Evolutionary conservation across 2,113 vertebrate species (phyloP).

Genomic region (Lepisosteus osseus): DNA sequence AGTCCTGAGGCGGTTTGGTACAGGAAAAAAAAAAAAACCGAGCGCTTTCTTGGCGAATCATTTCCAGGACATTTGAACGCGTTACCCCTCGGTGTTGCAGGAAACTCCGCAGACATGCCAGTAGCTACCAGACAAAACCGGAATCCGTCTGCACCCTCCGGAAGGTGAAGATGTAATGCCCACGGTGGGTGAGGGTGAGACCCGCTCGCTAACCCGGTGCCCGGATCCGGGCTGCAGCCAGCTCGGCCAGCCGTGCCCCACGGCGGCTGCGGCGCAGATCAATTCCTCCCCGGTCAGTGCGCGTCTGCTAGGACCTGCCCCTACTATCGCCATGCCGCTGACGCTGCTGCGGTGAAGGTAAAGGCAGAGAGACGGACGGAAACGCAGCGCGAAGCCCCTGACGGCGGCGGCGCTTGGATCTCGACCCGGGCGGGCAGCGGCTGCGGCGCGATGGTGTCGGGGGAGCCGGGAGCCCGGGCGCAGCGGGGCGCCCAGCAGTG

Average conservation of each 20-base stretch:
- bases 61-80: constrained; percentile 2
- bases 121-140: background rate
- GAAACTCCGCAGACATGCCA: constrained; percentile 1
- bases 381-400: no score
- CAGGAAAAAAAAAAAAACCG: background rate
- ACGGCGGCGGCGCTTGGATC: no score
- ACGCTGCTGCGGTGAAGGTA: background rate
- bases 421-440: no score
- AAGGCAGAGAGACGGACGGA: no score
- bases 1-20: background rate
- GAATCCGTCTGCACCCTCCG: background rate
- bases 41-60: background rate
- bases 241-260: background rate
- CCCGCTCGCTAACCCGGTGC: no score
- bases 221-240: no score
- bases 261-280: constrained; percentile 8
- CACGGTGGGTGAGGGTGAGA: no score
- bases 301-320: background rate
- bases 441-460: no score
- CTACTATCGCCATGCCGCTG: constrained; percentile 9
- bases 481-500: no score
- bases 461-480: no score
- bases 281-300: background rate
- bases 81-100: background rate
- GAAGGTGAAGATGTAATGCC: background rate